Conservation (phyloP, 2,113 vertebrate species). For the Vombatus ursinus region DNA sequence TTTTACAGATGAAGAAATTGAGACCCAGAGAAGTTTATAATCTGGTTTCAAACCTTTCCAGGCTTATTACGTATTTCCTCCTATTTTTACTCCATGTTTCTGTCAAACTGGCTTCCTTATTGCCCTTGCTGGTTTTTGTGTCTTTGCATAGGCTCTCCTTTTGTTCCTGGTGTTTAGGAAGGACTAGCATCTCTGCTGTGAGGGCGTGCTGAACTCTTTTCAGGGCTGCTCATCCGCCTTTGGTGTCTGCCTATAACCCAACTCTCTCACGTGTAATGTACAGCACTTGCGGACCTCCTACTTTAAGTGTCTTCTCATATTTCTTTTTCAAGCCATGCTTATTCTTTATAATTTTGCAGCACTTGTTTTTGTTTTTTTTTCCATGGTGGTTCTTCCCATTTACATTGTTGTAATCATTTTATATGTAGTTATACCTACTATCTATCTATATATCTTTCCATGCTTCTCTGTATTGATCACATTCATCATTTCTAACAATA, state of each 20-base stretch:
- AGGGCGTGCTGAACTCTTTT: not conserved
- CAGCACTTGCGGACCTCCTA: not conserved
- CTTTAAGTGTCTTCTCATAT: not conserved
- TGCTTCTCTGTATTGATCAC: not conserved
- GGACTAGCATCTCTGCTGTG: not conserved
- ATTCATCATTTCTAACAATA: not conserved
- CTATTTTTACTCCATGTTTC: not conserved
- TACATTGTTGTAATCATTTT: not conserved
- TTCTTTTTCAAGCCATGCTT: not conserved
- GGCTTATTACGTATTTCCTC: not conserved
- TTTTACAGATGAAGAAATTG: not conserved
- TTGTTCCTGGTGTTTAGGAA: not conserved
- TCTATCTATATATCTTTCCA: not conserved
- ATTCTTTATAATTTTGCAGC: not conserved
- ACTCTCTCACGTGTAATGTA: not conserved
- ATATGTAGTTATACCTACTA: not conserved
- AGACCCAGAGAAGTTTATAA: not conserved
- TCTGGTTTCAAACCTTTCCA: not conserved
- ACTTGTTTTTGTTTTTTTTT: not conserved
- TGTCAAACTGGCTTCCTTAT: not conserved
- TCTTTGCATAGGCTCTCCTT: not conserved
- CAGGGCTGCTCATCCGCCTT: not conserved
- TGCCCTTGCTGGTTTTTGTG: not conserved
- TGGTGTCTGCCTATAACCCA: not conserved
- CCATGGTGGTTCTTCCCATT: not conserved